Evolutionary conservation across 2,888 invertebrate genomes (phyloP), one percentile per base, ranked within the genome.

Genomic region (Phyllotreta cruciferae): DNA sequence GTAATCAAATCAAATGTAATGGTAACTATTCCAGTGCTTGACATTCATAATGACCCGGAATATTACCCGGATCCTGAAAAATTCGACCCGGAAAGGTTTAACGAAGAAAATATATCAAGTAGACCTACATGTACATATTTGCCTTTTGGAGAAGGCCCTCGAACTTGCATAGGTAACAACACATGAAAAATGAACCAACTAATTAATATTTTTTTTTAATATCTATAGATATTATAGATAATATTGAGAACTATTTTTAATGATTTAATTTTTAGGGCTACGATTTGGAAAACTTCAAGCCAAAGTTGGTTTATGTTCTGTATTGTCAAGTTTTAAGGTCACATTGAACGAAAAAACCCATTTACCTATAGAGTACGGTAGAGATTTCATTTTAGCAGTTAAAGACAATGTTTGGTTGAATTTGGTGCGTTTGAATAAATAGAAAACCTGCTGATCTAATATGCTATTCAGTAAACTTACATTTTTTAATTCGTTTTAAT

Each of bases 91-190:
- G 74, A 74, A 44, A 53, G 73, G 39, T 75, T 75, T 60, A 68
- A 36, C 42, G 68, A 68, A 42, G 71, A 73, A 53, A 70, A 73
- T 52, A 72, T 68, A 53, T 44, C 39, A 5, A 70, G 62, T n/a
- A 63, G 66, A 39, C 67, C 58, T 35, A 66, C 60, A 6, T 72
- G 66, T 36, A 60, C 68, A 8, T 78, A 70, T 56, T 56, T 79
- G 60, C 78, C 80, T 0, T 80, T 80, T 66, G 80, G 80, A 6
- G 77, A 77, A 61, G 80, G 80, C 4, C 80, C 80, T 1, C 73
- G 78, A 57, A 74, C 73, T 38, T 81, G 80, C 67, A 78, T 80
- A 54, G 80, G 79, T 79, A 70, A n/a, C n/a, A n/a, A n/a, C n/a
- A n/a, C n/a, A n/a, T n/a, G n/a, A n/a, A n/a, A n/a, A n/a, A n/a